These are phyloP conservation scores for Oasisia sp. DNA, from an alignment of 2,888 invertebrate genomes.

Conservation along the genomic window DNA sequence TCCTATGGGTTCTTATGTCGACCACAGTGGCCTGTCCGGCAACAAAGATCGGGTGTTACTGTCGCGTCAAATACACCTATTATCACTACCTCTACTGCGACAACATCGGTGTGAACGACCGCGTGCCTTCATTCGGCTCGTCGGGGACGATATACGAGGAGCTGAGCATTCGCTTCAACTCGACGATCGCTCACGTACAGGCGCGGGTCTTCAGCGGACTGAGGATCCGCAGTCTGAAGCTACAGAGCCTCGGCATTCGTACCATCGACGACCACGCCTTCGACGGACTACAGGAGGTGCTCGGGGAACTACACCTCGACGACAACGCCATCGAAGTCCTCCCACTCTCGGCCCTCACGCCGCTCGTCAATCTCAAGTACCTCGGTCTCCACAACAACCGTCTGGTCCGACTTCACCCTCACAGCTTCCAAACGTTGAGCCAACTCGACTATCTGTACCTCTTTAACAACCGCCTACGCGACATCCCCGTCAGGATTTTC, in stretches of 20 bases:
- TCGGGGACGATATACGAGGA: conserved; percentile 31
- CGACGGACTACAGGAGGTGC: conserved; percentile 26
- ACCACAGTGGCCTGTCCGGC: conserved; percentile 27
- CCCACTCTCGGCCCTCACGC: not conserved
- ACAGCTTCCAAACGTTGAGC: conserved; percentile 5
- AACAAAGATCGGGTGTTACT: conserved; percentile 27
- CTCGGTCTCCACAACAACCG: conserved; percentile 29
- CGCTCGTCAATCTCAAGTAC: conserved; percentile 19
- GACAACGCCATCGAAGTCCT: conserved; percentile 21
- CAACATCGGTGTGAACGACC: conserved; percentile 26
- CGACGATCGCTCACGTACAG: conserved; percentile 27
- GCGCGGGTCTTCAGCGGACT: conserved; percentile 34
- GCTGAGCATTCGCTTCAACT: conserved; percentile 29
- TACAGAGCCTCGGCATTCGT: conserved; percentile 29
- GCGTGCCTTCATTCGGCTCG: conserved; percentile 30
- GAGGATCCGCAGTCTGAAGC: conserved; percentile 24
- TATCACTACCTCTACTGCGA: conserved; percentile 36
- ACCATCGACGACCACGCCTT: conserved; percentile 24
- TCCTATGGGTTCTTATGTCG: conserved; percentile 14
- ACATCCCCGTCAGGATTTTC: not conserved
- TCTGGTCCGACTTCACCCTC: not conserved
- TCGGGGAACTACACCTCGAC: not conserved
- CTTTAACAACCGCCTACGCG: conserved; percentile 23
- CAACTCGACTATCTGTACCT: conserved; percentile 25
- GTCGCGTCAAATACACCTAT: conserved; percentile 30